A percentile compares a stretch with the other conserved stretches of the same genome.
phyloP scores from a whole-genome alignment of 2,113 vertebrate species.

The Neoarius graeffei region DNA sequence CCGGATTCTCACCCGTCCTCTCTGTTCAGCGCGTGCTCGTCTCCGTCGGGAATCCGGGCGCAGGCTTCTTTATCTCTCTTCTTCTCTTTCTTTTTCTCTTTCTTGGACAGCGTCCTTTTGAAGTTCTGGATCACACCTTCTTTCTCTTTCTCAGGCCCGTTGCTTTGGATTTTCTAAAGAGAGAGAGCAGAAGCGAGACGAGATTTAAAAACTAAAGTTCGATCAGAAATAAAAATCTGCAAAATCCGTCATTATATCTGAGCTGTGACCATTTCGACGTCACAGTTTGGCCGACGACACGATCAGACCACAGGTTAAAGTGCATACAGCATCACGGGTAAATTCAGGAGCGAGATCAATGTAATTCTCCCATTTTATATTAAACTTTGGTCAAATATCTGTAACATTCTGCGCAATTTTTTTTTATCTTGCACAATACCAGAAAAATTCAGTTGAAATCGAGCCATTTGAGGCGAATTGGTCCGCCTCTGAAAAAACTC shows the following conservation, averaged over 20 bases:
- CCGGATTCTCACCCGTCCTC: constrained; percentile 82
- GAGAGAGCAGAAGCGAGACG: background rate
- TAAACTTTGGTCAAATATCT: too few relatives aligned
- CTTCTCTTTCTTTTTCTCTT: constrained; percentile 97
- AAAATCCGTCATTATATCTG: background rate
- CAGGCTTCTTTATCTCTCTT: constrained; percentile 88
- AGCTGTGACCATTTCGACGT: background rate
- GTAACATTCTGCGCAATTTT: too few relatives aligned
- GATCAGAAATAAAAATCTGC: background rate
- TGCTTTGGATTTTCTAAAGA: constrained; percentile 88
- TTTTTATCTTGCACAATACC: too few relatives aligned
- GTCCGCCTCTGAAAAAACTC: too few relatives aligned
- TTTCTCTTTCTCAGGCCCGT: constrained; percentile 95
- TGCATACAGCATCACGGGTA: too few relatives aligned
- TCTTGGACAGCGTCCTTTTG: constrained; percentile 95
- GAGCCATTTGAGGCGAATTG: too few relatives aligned
- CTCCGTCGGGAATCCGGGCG: constrained; percentile 81
- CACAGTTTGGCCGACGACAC: background rate
- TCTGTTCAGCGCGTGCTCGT: constrained; percentile 77
- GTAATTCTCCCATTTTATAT: too few relatives aligned
- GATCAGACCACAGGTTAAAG: background rate
- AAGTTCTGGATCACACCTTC: constrained; percentile 99
- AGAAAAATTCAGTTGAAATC: too few relatives aligned
- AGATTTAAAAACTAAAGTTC: too few relatives aligned
- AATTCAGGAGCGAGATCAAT: too few relatives aligned